A percentile compares a stretch with the other conserved stretches of the same genome.
phyloP scores from a whole-genome alignment of 2,797 vertebrate genomes.

The Anguilla marmorata region DNA sequence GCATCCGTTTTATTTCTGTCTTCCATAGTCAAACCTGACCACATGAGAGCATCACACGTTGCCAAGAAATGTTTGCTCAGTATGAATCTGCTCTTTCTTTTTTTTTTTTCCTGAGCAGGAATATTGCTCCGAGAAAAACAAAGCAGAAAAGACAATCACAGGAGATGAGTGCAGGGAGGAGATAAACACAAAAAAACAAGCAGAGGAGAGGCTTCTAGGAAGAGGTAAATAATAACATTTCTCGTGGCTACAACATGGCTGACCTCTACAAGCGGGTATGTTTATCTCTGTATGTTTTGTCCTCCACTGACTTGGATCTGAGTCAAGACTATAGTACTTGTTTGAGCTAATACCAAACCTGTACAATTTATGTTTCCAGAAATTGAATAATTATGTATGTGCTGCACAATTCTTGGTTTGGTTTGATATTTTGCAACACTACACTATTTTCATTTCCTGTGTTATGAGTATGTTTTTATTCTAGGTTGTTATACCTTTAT shows the following conservation, averaged over 20 bases:
- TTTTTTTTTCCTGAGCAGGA: neutral
- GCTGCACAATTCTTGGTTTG: neutral
- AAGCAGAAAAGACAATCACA: neutral
- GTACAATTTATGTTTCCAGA: neutral
- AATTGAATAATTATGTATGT: neutral
- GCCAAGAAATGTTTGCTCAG: neutral
- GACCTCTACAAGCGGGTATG: neutral
- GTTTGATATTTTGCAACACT: neutral
- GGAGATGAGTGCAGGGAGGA: neutral
- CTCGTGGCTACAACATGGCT: neutral
- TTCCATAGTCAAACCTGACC: neutral
- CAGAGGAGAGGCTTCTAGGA: neutral
- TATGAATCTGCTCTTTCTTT: neutral
- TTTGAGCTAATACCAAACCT: neutral
- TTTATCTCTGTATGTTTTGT: neutral
- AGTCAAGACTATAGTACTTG: neutral
- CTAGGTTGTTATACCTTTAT: neutral
- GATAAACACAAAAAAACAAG: slow-evolving; percentile 8
- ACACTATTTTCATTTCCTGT: neutral
- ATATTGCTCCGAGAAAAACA: neutral
- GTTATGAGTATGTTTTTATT: neutral
- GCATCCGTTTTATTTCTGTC: neutral
- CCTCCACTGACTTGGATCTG: neutral
- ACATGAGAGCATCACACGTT: neutral
- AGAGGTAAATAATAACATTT: slow-evolving; percentile 4